Conservation (phyloP, 2,113 vertebrate species). For the Coracopsis vasa region DNA sequence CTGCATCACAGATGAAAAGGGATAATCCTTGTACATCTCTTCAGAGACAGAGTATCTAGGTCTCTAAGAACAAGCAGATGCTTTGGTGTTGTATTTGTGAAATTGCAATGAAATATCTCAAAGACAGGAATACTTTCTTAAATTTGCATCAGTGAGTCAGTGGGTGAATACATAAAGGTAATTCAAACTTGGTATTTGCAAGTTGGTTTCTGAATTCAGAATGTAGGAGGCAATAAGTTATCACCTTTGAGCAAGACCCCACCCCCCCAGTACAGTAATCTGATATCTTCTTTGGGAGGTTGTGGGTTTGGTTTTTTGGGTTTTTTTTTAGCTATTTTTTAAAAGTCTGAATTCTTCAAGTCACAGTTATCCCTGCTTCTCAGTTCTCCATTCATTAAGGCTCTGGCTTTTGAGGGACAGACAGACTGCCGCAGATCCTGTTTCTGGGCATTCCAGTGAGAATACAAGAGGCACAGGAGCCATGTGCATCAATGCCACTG, state of each 20-base stretch:
- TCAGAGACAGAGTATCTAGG: accelerated
- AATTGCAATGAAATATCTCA: neutral
- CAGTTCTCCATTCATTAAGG: neutral
- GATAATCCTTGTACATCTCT: neutral
- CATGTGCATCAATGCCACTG: accelerated
- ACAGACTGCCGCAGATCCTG: neutral
- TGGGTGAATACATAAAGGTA: neutral
- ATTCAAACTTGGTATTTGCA: neutral
- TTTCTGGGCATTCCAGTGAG: accelerated
- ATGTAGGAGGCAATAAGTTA: neutral
- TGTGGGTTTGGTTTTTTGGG: neutral
- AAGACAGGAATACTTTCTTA: neutral
- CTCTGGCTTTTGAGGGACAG: neutral
- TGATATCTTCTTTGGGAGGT: neutral
- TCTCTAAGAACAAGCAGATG: neutral
- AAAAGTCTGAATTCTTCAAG: neutral
- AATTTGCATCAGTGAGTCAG: neutral
- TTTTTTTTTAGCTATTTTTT: neutral
- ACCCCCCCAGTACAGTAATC: accelerated
- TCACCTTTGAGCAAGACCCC: neutral
- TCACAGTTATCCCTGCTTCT: neutral
- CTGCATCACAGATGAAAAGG: neutral
- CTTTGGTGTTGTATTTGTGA: neutral
- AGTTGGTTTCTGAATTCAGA: neutral
- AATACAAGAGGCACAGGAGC: neutral